Evolutionary conservation across 2,888 invertebrate genomes (phyloP).

Genomic region (Xestoiulus laeticollis): DNA sequence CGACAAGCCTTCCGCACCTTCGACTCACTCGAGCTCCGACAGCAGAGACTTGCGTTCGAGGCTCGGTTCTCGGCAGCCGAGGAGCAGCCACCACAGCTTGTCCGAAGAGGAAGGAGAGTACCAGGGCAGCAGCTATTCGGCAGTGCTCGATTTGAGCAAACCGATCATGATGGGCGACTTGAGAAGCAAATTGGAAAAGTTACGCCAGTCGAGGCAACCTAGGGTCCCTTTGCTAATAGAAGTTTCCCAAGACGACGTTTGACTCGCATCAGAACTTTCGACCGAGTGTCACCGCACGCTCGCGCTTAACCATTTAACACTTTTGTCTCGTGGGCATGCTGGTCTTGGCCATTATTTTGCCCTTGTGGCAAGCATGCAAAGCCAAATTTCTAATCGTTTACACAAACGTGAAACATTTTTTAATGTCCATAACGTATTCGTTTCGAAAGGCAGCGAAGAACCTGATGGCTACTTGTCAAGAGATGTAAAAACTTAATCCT

Average conservation of each 20-base stretch:
- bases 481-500: too few relatives aligned
- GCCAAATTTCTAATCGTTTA: too few relatives aligned
- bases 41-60: neutral
- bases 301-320: too few relatives aligned
- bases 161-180: slow-evolving; percentile 48
- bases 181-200: slow-evolving; percentile 51
- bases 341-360: too few relatives aligned
- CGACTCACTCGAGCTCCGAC: neutral
- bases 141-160: neutral
- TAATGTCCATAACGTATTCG: too few relatives aligned
- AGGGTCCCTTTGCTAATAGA: slow-evolving; percentile 49
- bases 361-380: too few relatives aligned
- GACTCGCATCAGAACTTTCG: neutral
- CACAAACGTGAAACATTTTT: too few relatives aligned
- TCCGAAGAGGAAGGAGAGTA: neutral
- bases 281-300: too few relatives aligned
- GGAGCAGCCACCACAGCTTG: too few relatives aligned
- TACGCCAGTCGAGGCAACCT: slow-evolving; percentile 36
- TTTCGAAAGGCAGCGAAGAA: too few relatives aligned
- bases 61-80: neutral
- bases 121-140: neutral
- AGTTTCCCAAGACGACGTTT: slow-evolving; percentile 47
- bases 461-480: too few relatives aligned
- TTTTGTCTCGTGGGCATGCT: too few relatives aligned
- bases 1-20: slow-evolving; percentile 3